Evolutionary conservation across 2,888 invertebrate genomes (phyloP), one percentile per base, ranked within the genome.

Genomic region (Tricholauxania praeusta): DNA sequence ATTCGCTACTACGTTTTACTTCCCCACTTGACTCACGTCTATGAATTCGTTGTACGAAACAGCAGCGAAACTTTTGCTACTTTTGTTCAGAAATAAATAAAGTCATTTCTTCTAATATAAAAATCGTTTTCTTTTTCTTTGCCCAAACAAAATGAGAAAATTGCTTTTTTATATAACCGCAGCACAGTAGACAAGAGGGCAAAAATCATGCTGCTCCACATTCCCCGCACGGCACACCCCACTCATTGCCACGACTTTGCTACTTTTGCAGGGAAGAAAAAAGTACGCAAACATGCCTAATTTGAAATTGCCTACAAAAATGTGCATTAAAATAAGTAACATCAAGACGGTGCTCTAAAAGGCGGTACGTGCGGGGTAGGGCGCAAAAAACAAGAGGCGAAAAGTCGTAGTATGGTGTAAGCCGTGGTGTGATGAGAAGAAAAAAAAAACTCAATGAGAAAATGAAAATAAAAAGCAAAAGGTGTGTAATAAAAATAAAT

Each of bases 401-500:
- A 65, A 51, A 22, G 62, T 47, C 28, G 39, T 60, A n/a, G 32
- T 8, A 47, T 17, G 72, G 51, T 32, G 15, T 4, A 51, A 48
- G 66, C 60, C 17, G 49, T 52, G 49, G 53, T 39, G 73, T 39
- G 53, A 12, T 15, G 12, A 53, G 32, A 64, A 47, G 60, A 17
- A 32, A 60, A 72, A 53, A 71, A 67, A 39, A 75, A 59, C 62
- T 62, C 70, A 71, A 64, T 70, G 73, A 60, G 47, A 65, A 73
- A 75, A 75, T 75, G 74, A 78, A 79, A 78, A 74, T 73, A 79
- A 79, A 78, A 80, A 78, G 77, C 76, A 80, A 83, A 84, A 84
- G 84, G 84, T 85, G 86, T 83, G 81, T 87, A 87, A 87, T 87
- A 87, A 87, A 87, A 87, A 87, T 85, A 87, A 87, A 87, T 87